A percentile compares a stretch with the other conserved stretches of the same genome.
These are phyloP conservation scores for Florisuga fusca DNA, from an alignment of 2,797 vertebrate genomes.

Conservation along the genomic window DNA sequence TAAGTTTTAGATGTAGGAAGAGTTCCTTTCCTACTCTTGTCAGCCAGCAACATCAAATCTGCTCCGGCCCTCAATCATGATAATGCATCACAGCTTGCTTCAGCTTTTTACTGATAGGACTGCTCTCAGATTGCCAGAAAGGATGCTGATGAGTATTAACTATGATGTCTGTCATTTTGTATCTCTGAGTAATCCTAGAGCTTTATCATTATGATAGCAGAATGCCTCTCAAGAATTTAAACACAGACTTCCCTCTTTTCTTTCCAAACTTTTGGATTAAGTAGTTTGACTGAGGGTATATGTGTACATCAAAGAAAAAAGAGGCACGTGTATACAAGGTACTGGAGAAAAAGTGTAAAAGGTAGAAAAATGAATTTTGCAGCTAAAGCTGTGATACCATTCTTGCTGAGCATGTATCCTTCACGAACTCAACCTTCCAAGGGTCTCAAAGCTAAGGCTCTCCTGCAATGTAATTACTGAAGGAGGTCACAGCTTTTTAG, in stretches of 20 bases:
- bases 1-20: background rate
- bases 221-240: constrained; percentile 18
- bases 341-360: background rate
- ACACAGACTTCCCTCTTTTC: background rate
- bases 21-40: background rate
- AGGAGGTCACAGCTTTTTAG: background rate
- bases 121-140: constrained; percentile 19
- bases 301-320: background rate
- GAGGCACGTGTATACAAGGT: background rate
- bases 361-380: background rate
- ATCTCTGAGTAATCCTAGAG: constrained; percentile 11
- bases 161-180: constrained; percentile 36
- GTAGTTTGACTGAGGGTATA: background rate
- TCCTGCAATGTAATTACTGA: background rate
- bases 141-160: constrained; percentile 56
- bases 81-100: constrained; percentile 35
- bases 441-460: background rate
- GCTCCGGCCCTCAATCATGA: background rate
- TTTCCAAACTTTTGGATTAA: background rate
- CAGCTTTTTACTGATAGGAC: constrained; percentile 35
- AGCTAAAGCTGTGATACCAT: background rate
- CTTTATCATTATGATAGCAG: background rate
- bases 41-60: constrained; percentile 12
- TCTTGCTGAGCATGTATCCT: background rate
- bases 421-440: background rate